These are phyloP conservation scores for Daktulosphaira vitifoliae DNA, from an alignment of 1,140 invertebrate genomes.

Conservation along the genomic window DNA sequence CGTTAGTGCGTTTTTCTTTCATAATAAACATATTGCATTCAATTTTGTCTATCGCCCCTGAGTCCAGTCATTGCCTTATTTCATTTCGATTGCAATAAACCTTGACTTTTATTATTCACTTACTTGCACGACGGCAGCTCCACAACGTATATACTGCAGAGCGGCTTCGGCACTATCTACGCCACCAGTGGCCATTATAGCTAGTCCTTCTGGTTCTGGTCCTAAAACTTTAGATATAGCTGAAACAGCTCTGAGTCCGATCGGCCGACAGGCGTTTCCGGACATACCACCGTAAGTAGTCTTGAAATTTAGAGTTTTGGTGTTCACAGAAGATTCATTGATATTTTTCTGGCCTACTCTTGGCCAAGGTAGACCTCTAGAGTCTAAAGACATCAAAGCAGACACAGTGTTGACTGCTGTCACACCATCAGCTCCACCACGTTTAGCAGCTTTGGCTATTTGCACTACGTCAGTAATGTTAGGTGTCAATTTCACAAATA, in stretches of 20 bases:
- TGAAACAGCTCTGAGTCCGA: constrained; percentile 82
- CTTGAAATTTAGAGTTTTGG: too few species aligned
- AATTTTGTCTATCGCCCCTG: too few species aligned
- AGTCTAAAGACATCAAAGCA: constrained; percentile 79
- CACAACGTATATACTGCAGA: constrained; percentile 85
- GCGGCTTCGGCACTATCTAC: constrained; percentile 92
- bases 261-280: constrained; percentile 89
- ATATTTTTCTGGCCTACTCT: constrained; percentile 67
- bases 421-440: constrained; percentile 84
- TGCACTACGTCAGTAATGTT: constrained; percentile 89
- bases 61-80: too few species aligned
- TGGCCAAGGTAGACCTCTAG: constrained; percentile 81
- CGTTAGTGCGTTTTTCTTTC: too few species aligned
- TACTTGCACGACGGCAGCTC: constrained; percentile 84
- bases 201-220: constrained; percentile 72
- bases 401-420: constrained; percentile 95
- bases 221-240: constrained; percentile 64
- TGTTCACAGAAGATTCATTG: constrained; percentile 46
- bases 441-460: constrained; percentile 76
- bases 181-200: constrained; percentile 90
- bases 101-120: too few species aligned
- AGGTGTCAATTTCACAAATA: constrained; percentile 95
- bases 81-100: too few species aligned
- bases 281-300: constrained; percentile 96
- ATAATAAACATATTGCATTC: too few species aligned